Conservation (phyloP, 2,888 invertebrate species). For the Rhagonycha fulva region DNA sequence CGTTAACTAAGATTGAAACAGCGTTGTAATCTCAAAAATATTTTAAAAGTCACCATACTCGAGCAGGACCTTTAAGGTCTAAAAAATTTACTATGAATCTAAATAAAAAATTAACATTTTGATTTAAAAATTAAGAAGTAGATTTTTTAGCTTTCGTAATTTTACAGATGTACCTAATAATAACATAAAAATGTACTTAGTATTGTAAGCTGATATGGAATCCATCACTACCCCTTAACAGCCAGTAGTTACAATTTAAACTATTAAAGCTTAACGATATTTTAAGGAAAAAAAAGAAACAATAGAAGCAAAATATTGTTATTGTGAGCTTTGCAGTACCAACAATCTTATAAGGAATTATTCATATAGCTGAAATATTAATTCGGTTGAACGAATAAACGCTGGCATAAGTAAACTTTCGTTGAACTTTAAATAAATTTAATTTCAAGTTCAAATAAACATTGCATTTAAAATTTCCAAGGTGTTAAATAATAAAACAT, state of each 20-base stretch:
- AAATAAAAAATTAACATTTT: too few relatives aligned
- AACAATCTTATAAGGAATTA: neutral
- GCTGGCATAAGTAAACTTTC: neutral
- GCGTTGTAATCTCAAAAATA: too few relatives aligned
- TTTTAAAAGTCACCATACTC: too few relatives aligned
- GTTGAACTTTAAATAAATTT: neutral
- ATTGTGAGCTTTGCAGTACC: neutral
- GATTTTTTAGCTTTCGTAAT: too few relatives aligned
- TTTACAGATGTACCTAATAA: too few relatives aligned
- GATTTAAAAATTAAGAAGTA: too few relatives aligned
- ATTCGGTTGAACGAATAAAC: neutral
- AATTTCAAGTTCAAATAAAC: neutral
- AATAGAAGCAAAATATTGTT: neutral
- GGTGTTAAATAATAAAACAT: too few relatives aligned
- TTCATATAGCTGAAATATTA: neutral
- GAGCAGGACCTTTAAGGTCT: too few relatives aligned
- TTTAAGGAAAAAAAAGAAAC: neutral
- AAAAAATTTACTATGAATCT: too few relatives aligned
- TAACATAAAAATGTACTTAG: too few relatives aligned
- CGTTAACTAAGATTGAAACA: too few relatives aligned
- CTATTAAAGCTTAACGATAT: neutral
- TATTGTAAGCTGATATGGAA: neutral
- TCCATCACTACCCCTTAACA: neutral
- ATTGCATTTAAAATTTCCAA: neutral
- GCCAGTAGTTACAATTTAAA: neutral